Base-by-base conservation (phyloP, 2,113 vertebrate genomes). In the Onychostoma macrolepis region DNA sequence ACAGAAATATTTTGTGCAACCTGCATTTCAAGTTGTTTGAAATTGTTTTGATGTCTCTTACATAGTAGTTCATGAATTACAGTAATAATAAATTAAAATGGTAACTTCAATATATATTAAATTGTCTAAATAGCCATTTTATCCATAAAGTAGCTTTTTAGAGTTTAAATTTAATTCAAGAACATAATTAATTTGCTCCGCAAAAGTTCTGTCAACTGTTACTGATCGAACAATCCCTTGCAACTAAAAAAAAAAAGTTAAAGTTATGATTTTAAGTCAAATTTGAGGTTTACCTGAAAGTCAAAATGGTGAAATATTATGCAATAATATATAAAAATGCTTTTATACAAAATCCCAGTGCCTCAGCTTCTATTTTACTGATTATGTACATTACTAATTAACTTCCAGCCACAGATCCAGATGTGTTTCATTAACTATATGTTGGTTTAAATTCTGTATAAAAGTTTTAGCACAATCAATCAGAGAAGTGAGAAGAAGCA, bases 401-500 rank as follows among this genome's bases (percentile, higher is more conserved):
- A 45, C 72, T 17, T 26, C 38, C 38, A 45, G 12, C 41, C 72
- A 26, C 41, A 75, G 72, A 45, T 75, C 41, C 41, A 75, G 24
- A 45, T 43, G 71, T 13, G 36, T 43, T 75, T 75, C 72, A 43
- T 43, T 45, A 45, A 38, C 36, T n/a, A 43, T 11, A 75, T 17
- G 41, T 45, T 53, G 17, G 28, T 78, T 78, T 21, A 30, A n/a
- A 36, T 6, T 65, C 26, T 30, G 80, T 19, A 43, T 38, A 19
- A 2, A 71, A 4, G 26, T 71, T 83, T 36, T 24, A 15, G 38
- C 43, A 53, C 43, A 71, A 71, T 83, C 26, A 83, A 4, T 28
- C 80, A 83, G n/a, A 21, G 36, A 4, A 69, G 80, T 28, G 24
- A 38, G 56, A 81, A 63, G 45, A 78, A 78, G 45, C 11, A 12